phyloP scores from a whole-genome alignment of 2,888 invertebrate genomes.

The Hirudinaria manillensis region DNA sequence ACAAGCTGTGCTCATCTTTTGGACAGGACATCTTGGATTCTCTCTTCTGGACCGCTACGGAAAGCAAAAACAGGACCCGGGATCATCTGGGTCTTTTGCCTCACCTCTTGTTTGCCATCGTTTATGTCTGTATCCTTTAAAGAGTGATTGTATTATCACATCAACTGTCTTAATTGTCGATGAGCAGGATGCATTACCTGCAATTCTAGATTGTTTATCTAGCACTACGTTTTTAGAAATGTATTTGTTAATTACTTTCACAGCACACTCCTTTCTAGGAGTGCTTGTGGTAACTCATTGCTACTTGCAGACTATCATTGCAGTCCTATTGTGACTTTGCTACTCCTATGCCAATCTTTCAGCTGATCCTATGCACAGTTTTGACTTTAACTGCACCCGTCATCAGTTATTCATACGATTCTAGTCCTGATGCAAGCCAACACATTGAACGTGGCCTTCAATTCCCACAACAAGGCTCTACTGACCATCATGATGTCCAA shows the following conservation, averaged over 20 bases:
- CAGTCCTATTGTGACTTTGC: too few species aligned
- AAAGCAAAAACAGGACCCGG: slow-evolving; percentile 71
- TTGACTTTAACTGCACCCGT: background rate
- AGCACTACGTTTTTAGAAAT: background rate
- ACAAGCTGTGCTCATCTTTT: slow-evolving; percentile 77
- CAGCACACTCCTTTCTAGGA: too few species aligned
- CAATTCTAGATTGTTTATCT: background rate
- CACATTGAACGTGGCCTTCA: slow-evolving; percentile 95
- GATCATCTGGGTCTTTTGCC: slow-evolving; percentile 74
- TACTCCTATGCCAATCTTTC: too few species aligned
- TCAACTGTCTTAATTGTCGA: slow-evolving; percentile 44
- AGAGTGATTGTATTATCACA: background rate
- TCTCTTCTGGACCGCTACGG: slow-evolving; percentile 95
- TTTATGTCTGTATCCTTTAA: slow-evolving; percentile 87
- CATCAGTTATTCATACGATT: slow-evolving; percentile 50
- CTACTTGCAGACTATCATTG: too few species aligned
- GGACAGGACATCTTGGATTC: slow-evolving; percentile 98
- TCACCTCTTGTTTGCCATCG: slow-evolving; percentile 81
- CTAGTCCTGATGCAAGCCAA: slow-evolving; percentile 74
- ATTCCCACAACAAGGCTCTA: slow-evolving; percentile 94
- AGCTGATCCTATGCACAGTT: too few species aligned
- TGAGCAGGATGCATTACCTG: background rate
- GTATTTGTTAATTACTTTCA: too few species aligned
- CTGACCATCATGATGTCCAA: slow-evolving; percentile 99
- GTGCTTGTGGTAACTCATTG: too few species aligned